Conservation (phyloP, 2,113 vertebrate species). For the Strix aluco region DNA sequence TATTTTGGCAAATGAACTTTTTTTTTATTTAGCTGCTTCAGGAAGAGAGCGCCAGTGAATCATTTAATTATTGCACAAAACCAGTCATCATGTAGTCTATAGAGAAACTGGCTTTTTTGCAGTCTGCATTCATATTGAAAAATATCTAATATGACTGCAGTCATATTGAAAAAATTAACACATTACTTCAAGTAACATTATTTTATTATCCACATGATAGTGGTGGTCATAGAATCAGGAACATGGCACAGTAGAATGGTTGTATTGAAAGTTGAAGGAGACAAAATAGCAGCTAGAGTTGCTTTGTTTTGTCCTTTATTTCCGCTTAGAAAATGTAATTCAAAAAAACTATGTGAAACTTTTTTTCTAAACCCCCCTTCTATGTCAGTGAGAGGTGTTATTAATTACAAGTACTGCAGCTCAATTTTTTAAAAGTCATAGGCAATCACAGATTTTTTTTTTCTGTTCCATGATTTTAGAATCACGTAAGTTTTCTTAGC, state of each 20-base stretch:
- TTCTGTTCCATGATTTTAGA: background rate
- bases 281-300: background rate
- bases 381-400: background rate
- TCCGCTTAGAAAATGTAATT: background rate
- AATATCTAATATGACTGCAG: background rate
- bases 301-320: background rate
- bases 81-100: background rate
- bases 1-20: background rate
- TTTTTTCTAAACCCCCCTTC: background rate
- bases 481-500: background rate
- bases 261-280: background rate
- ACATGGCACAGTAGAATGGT: background rate
- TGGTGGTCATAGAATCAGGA: background rate
- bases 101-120: background rate
- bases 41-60: constrained; percentile 14
- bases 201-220: background rate
- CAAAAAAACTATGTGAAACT: background rate
- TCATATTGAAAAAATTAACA: constrained; percentile 6
- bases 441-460: background rate
- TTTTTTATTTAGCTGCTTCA: background rate
- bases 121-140: background rate
- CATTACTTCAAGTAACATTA: background rate
- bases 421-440: rapidly evolving
- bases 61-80: constrained; percentile 33
- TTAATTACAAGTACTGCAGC: background rate